phyloP scores from a whole-genome alignment of 35 echinoderm and acorn worm genomes.

The Diadema setosum region DNA sequence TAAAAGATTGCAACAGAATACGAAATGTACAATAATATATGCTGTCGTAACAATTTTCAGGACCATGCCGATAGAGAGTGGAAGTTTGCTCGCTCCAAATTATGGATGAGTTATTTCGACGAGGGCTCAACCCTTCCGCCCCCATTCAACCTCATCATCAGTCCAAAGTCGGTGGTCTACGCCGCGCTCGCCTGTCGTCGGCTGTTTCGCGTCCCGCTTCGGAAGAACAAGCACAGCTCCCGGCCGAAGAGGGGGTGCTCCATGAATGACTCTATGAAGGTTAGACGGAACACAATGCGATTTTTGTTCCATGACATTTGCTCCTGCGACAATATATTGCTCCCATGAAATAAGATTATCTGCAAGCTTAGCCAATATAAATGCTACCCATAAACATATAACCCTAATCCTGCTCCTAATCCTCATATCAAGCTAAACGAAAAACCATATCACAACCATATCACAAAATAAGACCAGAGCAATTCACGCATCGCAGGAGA shows the following conservation, averaged over 20 bases:
- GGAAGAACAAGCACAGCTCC: conserved; percentile 7
- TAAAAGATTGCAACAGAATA: no score
- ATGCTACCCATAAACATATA: no score
- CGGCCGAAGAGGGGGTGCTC: conserved; percentile 50
- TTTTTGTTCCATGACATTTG: neutral
- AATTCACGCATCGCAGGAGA: no score
- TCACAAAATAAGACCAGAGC: no score
- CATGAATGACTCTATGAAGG: conserved; percentile 50
- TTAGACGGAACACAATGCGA: neutral
- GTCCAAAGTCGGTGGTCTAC: conserved; percentile 90
- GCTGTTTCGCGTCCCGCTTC: neutral
- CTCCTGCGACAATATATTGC: no score
- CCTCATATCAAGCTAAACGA: no score
- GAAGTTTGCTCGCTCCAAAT: conserved; percentile 95
- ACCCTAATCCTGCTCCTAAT: no score
- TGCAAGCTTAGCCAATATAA: no score
- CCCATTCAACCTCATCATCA: conserved; percentile 91
- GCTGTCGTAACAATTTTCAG: conserved; percentile 21
- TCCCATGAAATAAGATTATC: no score
- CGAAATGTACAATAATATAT: no score
- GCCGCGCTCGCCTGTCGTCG: conserved; percentile 27
- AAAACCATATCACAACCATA: no score
- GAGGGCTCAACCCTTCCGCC: conserved; percentile 91
- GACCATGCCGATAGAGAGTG: conserved; percentile 91
- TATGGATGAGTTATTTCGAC: conserved; percentile 99